Evolutionary conservation across 2,113 vertebrate genomes (phyloP).

Genomic region (Xenopus laevis): DNA sequence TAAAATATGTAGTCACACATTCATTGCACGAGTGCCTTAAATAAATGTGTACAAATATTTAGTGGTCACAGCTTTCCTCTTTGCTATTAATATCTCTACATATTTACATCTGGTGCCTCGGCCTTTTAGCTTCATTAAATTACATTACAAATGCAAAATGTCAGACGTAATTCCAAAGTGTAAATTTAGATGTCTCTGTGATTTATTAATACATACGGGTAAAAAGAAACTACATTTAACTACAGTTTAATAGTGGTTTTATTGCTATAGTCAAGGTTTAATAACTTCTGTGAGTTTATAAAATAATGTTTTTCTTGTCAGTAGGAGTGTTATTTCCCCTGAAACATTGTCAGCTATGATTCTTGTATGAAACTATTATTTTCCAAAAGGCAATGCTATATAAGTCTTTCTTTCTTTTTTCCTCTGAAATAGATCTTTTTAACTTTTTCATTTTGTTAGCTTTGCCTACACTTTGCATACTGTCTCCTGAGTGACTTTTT

Average conservation of each 20-base stretch:
- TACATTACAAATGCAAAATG: too few species aligned
- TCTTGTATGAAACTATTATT: constrained; percentile 8
- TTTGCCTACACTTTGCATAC: background rate
- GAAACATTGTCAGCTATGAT: constrained; percentile 18
- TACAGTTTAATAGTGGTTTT: background rate
- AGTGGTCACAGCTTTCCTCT: too few species aligned
- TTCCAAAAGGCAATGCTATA: constrained; percentile 5
- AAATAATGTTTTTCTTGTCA: constrained; percentile 15
- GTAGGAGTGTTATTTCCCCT: constrained; percentile 27
- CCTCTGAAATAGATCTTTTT: background rate
- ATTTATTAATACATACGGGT: too few species aligned
- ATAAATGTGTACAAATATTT: too few species aligned
- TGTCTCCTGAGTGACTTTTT: background rate
- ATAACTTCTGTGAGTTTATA: background rate
- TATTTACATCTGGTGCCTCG: too few species aligned
- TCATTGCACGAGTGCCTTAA: too few species aligned
- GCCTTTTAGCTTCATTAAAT: too few species aligned
- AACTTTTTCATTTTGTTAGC: background rate
- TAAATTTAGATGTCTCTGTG: too few species aligned
- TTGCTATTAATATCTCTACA: too few species aligned
- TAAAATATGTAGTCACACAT: too few species aligned
- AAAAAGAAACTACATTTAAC: background rate
- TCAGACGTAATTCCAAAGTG: too few species aligned
- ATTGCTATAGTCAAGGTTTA: background rate
- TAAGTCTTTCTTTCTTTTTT: constrained; percentile 10